These are phyloP conservation scores for Campoletis raptor DNA, from an alignment of 2,888 invertebrate genomes.

Conservation along the genomic window DNA sequence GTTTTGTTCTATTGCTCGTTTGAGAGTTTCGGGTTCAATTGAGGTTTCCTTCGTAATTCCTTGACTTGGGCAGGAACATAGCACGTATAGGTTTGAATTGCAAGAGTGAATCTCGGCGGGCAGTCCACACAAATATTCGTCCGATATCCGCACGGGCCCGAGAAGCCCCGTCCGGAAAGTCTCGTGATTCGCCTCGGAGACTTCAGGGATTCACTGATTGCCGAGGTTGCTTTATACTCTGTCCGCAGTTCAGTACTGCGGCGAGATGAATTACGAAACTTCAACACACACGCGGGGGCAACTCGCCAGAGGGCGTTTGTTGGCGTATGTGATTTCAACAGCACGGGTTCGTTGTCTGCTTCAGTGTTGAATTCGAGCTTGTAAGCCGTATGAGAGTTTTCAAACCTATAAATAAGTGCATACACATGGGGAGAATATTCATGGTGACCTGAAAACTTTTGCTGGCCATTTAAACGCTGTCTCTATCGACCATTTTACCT, in stretches of 20 bases:
- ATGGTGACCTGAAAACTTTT: constrained; percentile 64
- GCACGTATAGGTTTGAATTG: neutral
- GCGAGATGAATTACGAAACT: constrained; percentile 72
- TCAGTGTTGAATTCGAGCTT: constrained; percentile 20
- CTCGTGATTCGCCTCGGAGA: constrained; percentile 68
- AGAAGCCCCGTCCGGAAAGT: constrained; percentile 33
- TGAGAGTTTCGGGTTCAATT: constrained; percentile 9
- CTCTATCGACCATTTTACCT: constrained; percentile 37
- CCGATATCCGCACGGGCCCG: constrained; percentile 33
- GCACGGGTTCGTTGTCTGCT: constrained; percentile 24
- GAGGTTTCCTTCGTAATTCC: constrained; percentile 33
- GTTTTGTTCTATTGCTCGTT: constrained; percentile 10
- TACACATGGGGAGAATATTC: constrained; percentile 36
- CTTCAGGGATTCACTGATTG: constrained; percentile 72
- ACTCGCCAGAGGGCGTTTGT: constrained; percentile 47
- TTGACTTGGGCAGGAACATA: neutral
- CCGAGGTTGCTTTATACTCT: constrained; percentile 57
- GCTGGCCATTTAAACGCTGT: constrained; percentile 65
- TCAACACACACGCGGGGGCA: constrained; percentile 36
- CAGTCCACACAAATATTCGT: constrained; percentile 36
- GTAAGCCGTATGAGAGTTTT: constrained; percentile 53
- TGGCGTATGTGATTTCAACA: constrained; percentile 25
- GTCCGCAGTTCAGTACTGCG: constrained; percentile 53
- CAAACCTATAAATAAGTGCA: constrained; percentile 62
- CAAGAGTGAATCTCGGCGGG: constrained; percentile 31